Evolutionary conservation across 2,797 vertebrate genomes (phyloP).

Genomic region (Poeciliopsis infans): DNA sequence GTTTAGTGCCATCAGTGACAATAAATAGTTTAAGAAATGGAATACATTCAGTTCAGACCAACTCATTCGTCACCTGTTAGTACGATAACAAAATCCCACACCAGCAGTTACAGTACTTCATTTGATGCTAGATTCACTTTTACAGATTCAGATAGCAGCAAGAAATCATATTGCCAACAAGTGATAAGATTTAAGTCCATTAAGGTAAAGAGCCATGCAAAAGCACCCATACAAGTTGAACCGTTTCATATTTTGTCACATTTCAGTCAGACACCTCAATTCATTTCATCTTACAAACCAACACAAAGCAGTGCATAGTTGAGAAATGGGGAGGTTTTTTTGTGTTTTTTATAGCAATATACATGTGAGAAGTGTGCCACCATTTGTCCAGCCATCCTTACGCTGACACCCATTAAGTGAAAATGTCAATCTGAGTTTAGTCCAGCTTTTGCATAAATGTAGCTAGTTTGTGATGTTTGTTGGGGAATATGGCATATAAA

Average conservation of each 20-base stretch:
- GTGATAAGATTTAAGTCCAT: conserved; percentile 32
- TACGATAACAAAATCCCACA: conserved; percentile 35
- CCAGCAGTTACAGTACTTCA: conserved; percentile 31
- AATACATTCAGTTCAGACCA: conserved; percentile 75
- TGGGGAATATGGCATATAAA: neutral
- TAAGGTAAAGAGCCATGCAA: conserved; percentile 4
- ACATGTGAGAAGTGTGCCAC: neutral
- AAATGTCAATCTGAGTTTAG: neutral
- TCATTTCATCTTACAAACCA: neutral
- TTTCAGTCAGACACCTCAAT: neutral
- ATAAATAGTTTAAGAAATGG: conserved; percentile 54
- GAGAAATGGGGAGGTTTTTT: neutral
- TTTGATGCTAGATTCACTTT: conserved; percentile 37
- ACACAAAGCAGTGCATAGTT: neutral
- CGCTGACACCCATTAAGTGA: neutral
- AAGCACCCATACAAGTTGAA: neutral
- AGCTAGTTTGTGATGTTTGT: neutral
- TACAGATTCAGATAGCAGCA: conserved; percentile 65
- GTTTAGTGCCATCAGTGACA: conserved; percentile 30
- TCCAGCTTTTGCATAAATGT: neutral
- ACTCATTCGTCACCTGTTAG: conserved; percentile 49
- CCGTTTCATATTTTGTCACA: conserved; percentile 2
- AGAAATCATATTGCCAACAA: conserved; percentile 26
- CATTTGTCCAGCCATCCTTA: neutral
- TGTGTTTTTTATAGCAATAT: neutral